Percentiles rank a stretch among this genome's conserved stretches.
Evolutionary conservation across 2,888 invertebrate species (phyloP).

Genomic region (Amblyjoppa proteus): DNA sequence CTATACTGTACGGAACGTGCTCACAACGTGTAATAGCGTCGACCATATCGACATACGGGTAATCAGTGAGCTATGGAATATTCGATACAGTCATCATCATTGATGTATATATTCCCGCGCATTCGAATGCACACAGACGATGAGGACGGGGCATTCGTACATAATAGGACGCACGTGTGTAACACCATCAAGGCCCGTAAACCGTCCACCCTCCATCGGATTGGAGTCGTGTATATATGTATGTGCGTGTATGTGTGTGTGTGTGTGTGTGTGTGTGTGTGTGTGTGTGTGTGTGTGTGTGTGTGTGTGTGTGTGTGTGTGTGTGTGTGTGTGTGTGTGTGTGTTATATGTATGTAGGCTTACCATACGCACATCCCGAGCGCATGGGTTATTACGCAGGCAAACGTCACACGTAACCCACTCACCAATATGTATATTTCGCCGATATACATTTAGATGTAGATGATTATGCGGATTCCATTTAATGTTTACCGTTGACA

Average conservation of each 20-base stretch:
- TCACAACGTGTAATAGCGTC: constrained; percentile 30
- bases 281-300: too few species aligned
- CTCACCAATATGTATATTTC: constrained; percentile 56
- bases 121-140: not conserved
- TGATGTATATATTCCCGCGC: constrained; percentile 7
- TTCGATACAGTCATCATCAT: constrained; percentile 62
- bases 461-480: constrained; percentile 55
- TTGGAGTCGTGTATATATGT: not conserved
- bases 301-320: too few species aligned
- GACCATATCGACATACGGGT: constrained; percentile 57
- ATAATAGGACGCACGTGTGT: not conserved
- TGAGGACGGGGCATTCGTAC: not conserved
- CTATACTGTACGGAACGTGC: not conserved
- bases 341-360: not conserved
- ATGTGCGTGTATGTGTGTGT: too few species aligned
- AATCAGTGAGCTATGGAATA: constrained; percentile 56
- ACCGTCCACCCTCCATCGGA: not conserved
- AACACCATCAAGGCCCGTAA: constrained; percentile 8
- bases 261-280: too few species aligned
- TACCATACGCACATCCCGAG: constrained; percentile 49
- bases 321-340: too few species aligned
- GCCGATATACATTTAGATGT: constrained; percentile 65
- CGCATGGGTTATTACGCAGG: constrained; percentile 62
- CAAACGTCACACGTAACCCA: constrained; percentile 65
- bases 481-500: constrained; percentile 22